Percentiles rank a stretch among this genome's conserved stretches.
phyloP scores from a whole-genome alignment of 2,888 invertebrate genomes.

The Hyppa rectilinea region DNA sequence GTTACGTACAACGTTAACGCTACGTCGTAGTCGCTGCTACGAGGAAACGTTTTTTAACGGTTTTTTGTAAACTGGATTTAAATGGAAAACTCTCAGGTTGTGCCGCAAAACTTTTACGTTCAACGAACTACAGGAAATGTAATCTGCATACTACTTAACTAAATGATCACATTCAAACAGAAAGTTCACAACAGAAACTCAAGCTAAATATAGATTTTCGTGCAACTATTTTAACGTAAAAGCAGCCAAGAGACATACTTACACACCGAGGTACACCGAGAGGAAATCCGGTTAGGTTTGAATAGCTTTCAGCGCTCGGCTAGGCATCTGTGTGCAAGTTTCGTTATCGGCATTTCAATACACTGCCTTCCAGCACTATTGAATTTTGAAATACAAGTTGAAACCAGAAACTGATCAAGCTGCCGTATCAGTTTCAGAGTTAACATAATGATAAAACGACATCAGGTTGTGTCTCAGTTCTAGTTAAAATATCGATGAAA shows the following conservation, averaged over 20 bases:
- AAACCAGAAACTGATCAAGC: constrained; percentile 11
- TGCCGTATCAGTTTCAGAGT: constrained; percentile 11
- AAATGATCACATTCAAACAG: background rate
- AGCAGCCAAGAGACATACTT: constrained; percentile 54
- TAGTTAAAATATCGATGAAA: background rate
- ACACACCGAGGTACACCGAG: constrained; percentile 62
- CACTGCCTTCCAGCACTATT: constrained; percentile 33
- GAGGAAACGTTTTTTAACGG: constrained; percentile 15
- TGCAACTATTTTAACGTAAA: constrained; percentile 51
- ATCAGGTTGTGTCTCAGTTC: background rate
- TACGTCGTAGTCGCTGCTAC: constrained; percentile 46
- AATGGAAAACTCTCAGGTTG: constrained; percentile 4
- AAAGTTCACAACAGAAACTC: constrained; percentile 3
- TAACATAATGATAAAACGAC: background rate
- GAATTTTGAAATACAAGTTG: constrained; percentile 39
- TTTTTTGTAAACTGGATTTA: constrained; percentile 6
- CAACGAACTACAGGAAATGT: background rate
- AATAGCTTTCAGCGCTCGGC: constrained; percentile 70
- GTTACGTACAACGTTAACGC: constrained; percentile 29
- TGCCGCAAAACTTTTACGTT: constrained; percentile 18
- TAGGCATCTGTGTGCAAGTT: constrained; percentile 64
- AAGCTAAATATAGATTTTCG: constrained; percentile 26
- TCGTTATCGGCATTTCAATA: constrained; percentile 62
- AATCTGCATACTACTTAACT: background rate
- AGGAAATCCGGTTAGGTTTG: constrained; percentile 74